Evolutionary conservation across 2,888 invertebrate species (phyloP).

Genomic region (Drosophila pseudotakahashii): DNA sequence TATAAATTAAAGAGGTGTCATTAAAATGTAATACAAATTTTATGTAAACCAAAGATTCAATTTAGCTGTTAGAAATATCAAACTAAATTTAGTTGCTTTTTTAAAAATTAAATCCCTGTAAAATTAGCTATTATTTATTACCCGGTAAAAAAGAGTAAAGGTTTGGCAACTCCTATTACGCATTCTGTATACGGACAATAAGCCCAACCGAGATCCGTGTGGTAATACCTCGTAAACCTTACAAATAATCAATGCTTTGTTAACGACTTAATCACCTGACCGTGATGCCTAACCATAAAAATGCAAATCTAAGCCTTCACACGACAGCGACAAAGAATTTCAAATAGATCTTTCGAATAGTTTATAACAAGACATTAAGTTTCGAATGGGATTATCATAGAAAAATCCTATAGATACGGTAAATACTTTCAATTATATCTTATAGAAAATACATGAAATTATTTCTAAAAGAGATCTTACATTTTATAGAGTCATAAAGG

Average conservation of each 20-base stretch:
- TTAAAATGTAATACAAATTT: not conserved
- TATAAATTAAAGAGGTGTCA: not conserved
- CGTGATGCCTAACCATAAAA: constrained; percentile 48
- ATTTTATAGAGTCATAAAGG: not conserved
- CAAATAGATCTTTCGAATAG: constrained; percentile 25
- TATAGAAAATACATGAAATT: not conserved
- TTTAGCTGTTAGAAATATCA: not conserved
- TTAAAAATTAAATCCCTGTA: not conserved
- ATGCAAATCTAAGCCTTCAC: constrained; percentile 24
- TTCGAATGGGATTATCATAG: not conserved
- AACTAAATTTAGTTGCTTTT: not conserved
- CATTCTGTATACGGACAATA: constrained; percentile 12
- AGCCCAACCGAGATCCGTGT: constrained; percentile 24
- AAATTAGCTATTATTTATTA: constrained; percentile 1
- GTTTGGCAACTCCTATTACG: constrained; percentile 1
- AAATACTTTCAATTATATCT: not conserved
- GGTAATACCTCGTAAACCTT: constrained; percentile 23
- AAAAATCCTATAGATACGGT: not conserved
- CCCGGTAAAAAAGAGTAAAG: not conserved
- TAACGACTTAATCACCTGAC: constrained; percentile 49
- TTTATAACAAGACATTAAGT: not conserved
- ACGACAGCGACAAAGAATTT: constrained; percentile 28
- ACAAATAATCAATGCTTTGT: constrained; percentile 35
- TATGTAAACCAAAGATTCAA: not conserved
- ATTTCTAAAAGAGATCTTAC: not conserved